These are phyloP conservation scores for Heliconius sara DNA, from an alignment of 2,888 invertebrate genomes.

Conservation along the genomic window DNA sequence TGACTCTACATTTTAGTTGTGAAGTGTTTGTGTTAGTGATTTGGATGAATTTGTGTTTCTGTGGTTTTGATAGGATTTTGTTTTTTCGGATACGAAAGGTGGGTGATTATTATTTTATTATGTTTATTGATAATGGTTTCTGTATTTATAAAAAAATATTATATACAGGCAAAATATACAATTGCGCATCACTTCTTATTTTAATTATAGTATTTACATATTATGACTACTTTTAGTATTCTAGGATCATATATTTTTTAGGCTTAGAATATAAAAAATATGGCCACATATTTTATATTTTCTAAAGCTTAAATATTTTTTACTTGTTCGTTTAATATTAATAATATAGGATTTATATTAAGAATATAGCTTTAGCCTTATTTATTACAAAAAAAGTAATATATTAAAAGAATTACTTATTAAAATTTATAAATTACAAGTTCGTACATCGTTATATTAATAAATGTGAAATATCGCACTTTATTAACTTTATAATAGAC, in stretches of 20 bases:
- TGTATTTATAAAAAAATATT: background rate
- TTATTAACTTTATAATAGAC: background rate
- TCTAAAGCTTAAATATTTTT: too few relatives aligned
- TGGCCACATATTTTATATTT: too few relatives aligned
- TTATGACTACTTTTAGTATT: too few relatives aligned
- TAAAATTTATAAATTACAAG: too few relatives aligned
- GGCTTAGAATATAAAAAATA: too few relatives aligned
- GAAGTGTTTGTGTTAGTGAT: constrained; percentile 31
- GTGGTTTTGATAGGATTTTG: constrained; percentile 31
- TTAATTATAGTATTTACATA: too few relatives aligned
- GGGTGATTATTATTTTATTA: background rate
- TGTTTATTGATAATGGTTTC: background rate
- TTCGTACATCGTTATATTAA: background rate
- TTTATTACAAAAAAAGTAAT: background rate
- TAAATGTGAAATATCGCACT: background rate
- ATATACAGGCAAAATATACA: too few relatives aligned
- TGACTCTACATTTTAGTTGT: background rate
- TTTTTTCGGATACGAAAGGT: constrained; percentile 26
- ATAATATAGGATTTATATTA: too few relatives aligned
- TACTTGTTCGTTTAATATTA: too few relatives aligned
- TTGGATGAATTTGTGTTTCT: constrained; percentile 17
- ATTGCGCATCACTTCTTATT: too few relatives aligned
- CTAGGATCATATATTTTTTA: too few relatives aligned
- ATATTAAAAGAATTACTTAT: too few relatives aligned
- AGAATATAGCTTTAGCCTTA: background rate